Evolutionary conservation across 2,113 vertebrate species (phyloP).

Genomic region (Charadrius vociferus): DNA sequence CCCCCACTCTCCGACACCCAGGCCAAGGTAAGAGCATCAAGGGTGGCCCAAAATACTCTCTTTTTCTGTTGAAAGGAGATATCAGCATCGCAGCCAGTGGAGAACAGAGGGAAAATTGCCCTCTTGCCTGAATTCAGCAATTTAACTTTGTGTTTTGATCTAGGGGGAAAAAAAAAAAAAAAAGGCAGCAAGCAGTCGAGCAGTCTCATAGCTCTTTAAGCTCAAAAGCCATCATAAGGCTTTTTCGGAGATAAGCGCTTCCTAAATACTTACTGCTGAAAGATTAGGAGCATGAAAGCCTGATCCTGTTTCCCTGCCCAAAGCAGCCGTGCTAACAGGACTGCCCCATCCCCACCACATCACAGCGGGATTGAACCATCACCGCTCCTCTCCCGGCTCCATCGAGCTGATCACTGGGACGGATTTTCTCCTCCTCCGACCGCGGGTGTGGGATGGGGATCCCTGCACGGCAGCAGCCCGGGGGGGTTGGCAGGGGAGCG

Average conservation of each 20-base stretch:
- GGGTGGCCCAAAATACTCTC: neutral
- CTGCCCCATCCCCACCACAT: neutral
- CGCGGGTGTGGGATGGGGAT: neutral
- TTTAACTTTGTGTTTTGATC: neutral
- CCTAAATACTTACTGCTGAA: constrained; percentile 38
- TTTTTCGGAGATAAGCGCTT: constrained; percentile 57
- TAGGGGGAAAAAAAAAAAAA: neutral
- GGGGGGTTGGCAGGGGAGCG: neutral
- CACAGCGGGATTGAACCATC: neutral
- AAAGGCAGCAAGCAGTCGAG: neutral
- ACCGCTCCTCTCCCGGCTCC: neutral
- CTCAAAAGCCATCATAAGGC: constrained; percentile 30
- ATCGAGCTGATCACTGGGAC: rapidly evolving
- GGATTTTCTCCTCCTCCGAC: neutral
- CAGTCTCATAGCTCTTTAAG: constrained; percentile 41
- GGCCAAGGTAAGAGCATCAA: neutral
- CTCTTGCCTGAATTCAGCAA: neutral
- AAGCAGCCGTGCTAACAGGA: neutral
- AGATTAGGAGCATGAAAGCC: constrained; percentile 32
- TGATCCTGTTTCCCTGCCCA: constrained; percentile 19
- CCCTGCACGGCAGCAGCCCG: neutral
- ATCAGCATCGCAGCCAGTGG: neutral
- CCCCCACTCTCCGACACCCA: rapidly evolving
- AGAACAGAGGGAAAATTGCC: neutral
- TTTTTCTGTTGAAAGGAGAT: neutral